phyloP scores from a whole-genome alignment of 2,888 invertebrate species.

The Agrochola litura region DNA sequence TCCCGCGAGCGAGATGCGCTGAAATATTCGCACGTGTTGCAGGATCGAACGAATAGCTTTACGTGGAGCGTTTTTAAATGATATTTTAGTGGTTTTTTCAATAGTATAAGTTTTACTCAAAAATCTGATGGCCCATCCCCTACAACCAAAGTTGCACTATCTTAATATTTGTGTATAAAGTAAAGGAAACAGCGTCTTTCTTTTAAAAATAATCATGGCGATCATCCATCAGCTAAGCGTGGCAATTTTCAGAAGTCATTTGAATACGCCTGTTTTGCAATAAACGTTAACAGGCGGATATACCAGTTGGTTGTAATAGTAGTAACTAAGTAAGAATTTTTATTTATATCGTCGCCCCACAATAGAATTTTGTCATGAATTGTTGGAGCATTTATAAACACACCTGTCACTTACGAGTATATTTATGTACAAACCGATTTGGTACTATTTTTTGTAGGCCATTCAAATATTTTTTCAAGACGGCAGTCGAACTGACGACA shows the following conservation, averaged over 20 bases:
- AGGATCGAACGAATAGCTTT: constrained; percentile 20
- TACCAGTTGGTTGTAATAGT: background rate
- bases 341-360: background rate
- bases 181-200: background rate
- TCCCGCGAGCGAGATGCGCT: background rate
- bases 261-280: background rate
- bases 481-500: background rate
- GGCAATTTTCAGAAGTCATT: background rate
- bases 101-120: background rate
- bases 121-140: background rate
- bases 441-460: background rate
- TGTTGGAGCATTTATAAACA: background rate
- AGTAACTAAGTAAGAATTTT: background rate
- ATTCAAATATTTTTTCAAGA: background rate
- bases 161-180: background rate
- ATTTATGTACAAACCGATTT: background rate
- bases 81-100: constrained; percentile 2
- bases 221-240: background rate
- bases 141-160: background rate
- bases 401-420: background rate
- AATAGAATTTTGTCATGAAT: background rate
- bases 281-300: background rate
- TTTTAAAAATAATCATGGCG: background rate
- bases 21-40: constrained; percentile 34
- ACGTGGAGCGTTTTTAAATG: constrained; percentile 6